Evolutionary conservation across 2,797 vertebrate genomes (phyloP).

Genomic region (Gymnocypris eckloni): DNA sequence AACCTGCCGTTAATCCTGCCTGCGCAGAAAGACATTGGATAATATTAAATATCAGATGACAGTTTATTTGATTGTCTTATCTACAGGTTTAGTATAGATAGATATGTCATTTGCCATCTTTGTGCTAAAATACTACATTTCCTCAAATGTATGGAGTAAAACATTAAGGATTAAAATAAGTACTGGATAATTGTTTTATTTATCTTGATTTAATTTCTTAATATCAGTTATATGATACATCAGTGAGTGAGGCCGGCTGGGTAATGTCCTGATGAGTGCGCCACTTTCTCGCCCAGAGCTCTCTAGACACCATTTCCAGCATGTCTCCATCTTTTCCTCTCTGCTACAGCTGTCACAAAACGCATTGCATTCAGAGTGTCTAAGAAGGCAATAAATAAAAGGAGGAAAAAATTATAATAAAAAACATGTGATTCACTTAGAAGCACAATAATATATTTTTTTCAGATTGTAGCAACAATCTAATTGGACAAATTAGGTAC

Average conservation of each 20-base stretch:
- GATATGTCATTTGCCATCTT: background rate
- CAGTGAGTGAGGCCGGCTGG: constrained; percentile 72
- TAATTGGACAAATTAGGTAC: background rate
- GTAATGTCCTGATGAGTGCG: constrained; percentile 85
- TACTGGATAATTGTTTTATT: background rate
- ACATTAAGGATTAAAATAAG: too few species aligned
- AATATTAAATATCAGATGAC: background rate
- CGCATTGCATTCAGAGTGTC: constrained; percentile 87
- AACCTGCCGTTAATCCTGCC: constrained; percentile 85
- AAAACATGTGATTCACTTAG: background rate
- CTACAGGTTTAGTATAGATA: too few species aligned
- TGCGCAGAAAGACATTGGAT: constrained; percentile 59
- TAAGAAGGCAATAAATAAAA: constrained; percentile 55
- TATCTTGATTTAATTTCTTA: background rate
- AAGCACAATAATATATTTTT: background rate
- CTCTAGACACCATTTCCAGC: constrained; percentile 85
- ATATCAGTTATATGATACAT: constrained; percentile 64
- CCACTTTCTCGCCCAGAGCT: constrained; percentile 91
- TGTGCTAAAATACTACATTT: background rate
- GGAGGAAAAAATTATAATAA: background rate
- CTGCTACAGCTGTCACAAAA: constrained; percentile 83
- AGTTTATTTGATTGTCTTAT: background rate
- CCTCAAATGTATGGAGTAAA: too few species aligned
- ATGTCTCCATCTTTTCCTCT: constrained; percentile 67
- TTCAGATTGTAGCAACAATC: too few species aligned